A percentile compares a stretch with the other conserved stretches of the same genome.
Evolutionary conservation across 2,888 invertebrate genomes (phyloP).

Genomic region (Phaonia tiefii): DNA sequence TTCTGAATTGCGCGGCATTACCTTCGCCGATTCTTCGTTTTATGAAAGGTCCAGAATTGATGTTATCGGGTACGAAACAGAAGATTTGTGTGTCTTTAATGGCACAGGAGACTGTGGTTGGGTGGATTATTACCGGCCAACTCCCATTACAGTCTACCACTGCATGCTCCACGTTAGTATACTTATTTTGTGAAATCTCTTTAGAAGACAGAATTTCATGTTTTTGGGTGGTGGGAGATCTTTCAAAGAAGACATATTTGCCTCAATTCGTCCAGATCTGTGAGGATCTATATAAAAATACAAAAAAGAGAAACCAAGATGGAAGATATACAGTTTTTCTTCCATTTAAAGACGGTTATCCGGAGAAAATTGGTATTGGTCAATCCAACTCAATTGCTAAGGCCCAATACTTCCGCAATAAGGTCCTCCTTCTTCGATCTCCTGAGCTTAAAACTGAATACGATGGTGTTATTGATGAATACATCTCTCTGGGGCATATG

Average conservation of each 20-base stretch:
- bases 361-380: neutral
- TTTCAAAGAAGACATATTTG: constrained; percentile 11
- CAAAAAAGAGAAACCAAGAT: neutral
- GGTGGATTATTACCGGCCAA: constrained; percentile 38
- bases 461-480: constrained; percentile 22
- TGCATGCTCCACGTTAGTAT: neutral
- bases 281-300: constrained; percentile 21
- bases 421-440: neutral
- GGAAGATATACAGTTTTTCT: neutral
- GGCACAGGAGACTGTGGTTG: no score
- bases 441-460: constrained; percentile 9
- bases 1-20: neutral
- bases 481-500: constrained; percentile 8
- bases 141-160: neutral
- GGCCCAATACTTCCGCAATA: constrained; percentile 18
- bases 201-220: constrained; percentile 25
- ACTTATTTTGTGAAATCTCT: constrained; percentile 29
- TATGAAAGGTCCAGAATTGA: neutral
- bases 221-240: constrained; percentile 40
- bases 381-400: constrained; percentile 1
- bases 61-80: constrained; percentile 8
- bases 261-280: constrained; percentile 1
- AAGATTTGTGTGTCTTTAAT: constrained; percentile 23
- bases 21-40: constrained; percentile 2
- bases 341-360: neutral